Conservation (phyloP, 2,113 vertebrate genomes). For the Sminthopsis crassicaudata region DNA sequence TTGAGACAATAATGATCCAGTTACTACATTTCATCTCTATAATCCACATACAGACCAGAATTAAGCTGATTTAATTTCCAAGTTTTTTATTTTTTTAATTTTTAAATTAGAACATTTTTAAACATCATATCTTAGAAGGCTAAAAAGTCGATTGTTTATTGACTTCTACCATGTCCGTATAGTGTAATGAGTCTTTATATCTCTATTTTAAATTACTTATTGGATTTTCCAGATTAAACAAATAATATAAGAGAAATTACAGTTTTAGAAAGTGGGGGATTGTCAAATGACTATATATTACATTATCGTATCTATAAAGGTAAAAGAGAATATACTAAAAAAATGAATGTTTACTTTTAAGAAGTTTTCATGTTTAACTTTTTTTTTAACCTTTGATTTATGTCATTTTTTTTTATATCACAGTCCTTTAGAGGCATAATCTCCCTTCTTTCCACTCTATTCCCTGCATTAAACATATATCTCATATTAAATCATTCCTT, state of each 20-base stretch:
- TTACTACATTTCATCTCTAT: constrained; percentile 20
- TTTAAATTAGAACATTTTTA: constrained; percentile 71
- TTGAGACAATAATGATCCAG: constrained; percentile 9
- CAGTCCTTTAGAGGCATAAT: background rate
- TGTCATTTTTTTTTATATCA: background rate
- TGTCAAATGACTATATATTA: constrained; percentile 70
- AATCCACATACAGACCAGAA: constrained; percentile 54
- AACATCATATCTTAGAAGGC: constrained; percentile 66
- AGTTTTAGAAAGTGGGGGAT: constrained; percentile 60
- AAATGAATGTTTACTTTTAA: constrained; percentile 61
- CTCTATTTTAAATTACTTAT: constrained; percentile 76
- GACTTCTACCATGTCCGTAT: constrained; percentile 73
- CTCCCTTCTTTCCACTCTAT: background rate
- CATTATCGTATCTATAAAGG: constrained; percentile 67
- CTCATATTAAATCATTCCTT: background rate
- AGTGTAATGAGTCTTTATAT: constrained; percentile 74
- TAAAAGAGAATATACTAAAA: constrained; percentile 70
- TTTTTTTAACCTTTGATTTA: background rate
- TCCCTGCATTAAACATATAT: background rate
- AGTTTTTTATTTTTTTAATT: constrained; percentile 34
- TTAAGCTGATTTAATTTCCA: constrained; percentile 67
- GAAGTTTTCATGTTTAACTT: constrained; percentile 29
- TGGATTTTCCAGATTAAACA: constrained; percentile 79
- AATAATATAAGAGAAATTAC: constrained; percentile 73
- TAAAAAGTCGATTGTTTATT: constrained; percentile 71